Percentiles rank a stretch among this genome's conserved stretches.
Evolutionary conservation across 2,888 invertebrate species (phyloP).

Genomic region (Caenorhabditis sp.): DNA sequence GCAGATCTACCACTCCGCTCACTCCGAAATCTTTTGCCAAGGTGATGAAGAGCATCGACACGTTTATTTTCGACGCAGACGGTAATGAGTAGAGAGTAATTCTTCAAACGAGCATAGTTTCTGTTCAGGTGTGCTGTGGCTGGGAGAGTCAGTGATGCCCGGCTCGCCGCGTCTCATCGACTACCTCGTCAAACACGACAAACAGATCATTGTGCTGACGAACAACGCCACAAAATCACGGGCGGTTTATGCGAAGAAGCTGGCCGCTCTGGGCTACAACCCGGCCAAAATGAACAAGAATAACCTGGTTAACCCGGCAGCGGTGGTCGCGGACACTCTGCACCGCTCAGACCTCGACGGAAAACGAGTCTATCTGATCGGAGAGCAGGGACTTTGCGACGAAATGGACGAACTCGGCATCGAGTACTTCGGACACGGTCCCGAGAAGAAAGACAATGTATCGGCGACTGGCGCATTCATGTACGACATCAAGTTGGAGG

Average conservation of each 20-base stretch:
- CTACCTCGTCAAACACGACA: conserved; percentile 81
- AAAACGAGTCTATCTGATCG: conserved; percentile 84
- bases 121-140: conserved; percentile 77
- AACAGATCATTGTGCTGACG: conserved; percentile 83
- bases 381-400: conserved; percentile 87
- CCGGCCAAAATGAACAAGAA: conserved; percentile 63
- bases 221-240: conserved; percentile 91
- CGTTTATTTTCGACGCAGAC: conserved; percentile 78
- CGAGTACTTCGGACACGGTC: conserved; percentile 81
- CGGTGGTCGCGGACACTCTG: conserved; percentile 75
- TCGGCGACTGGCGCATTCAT: conserved; percentile 69
- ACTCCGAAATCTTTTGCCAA: conserved; percentile 56
- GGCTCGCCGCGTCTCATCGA: conserved; percentile 74
- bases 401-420: conserved; percentile 87
- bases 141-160: conserved; percentile 73
- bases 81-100: too few relatives aligned
- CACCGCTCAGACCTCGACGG: conserved; percentile 65
- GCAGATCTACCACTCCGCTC: conserved; percentile 32
- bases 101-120: too few relatives aligned
- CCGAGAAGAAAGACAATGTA: conserved; percentile 69
- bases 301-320: conserved; percentile 76
- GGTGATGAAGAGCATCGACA: conserved; percentile 71
- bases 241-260: conserved; percentile 87
- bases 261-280: conserved; percentile 85
- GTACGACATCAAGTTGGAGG: conserved; percentile 76